Percentiles rank a stretch among this genome's conserved stretches.
Evolutionary conservation across 2,113 vertebrate genomes (phyloP).

Genomic region (Rhinichthys klamathensis): DNA sequence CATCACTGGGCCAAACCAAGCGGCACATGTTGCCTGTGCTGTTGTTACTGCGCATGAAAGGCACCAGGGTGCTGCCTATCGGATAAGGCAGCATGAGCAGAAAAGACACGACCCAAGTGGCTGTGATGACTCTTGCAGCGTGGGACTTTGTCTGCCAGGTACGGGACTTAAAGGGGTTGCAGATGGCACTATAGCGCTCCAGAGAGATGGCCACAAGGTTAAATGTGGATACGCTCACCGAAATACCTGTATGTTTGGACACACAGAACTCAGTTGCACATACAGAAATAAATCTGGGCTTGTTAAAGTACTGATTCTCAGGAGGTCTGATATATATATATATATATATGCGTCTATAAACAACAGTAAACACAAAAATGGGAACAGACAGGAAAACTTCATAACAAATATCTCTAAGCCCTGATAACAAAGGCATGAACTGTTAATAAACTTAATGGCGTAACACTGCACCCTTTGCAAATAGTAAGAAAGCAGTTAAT

Average conservation of each 20-base stretch:
- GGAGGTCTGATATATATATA: neutral
- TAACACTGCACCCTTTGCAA: constrained; percentile 38
- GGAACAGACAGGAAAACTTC: constrained; percentile 15
- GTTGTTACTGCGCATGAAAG: constrained; percentile 89
- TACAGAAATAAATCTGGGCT: neutral
- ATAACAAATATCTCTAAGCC: neutral
- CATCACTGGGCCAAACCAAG: constrained; percentile 85
- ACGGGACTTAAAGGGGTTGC: constrained; percentile 91
- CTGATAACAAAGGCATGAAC: constrained; percentile 31
- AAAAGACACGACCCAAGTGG: constrained; percentile 90
- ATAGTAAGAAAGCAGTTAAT: neutral
- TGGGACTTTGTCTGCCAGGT: constrained; percentile 98
- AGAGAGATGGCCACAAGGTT: constrained; percentile 96
- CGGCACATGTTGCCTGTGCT: constrained; percentile 94
- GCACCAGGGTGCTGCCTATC: constrained; percentile 88
- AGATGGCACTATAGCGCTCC: constrained; percentile 96
- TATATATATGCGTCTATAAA: neutral
- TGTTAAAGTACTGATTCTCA: constrained; percentile 7
- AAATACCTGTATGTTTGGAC: constrained; percentile 79
- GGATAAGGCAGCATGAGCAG: constrained; percentile 95
- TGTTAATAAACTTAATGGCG: constrained; percentile 11
- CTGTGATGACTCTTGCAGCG: constrained; percentile 89
- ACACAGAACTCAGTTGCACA: neutral
- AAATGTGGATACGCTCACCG: constrained; percentile 95
- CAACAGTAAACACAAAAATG: constrained; percentile 7